Base-by-base conservation (phyloP, 2,888 invertebrate species). In the Maniola hyperantus region DNA sequence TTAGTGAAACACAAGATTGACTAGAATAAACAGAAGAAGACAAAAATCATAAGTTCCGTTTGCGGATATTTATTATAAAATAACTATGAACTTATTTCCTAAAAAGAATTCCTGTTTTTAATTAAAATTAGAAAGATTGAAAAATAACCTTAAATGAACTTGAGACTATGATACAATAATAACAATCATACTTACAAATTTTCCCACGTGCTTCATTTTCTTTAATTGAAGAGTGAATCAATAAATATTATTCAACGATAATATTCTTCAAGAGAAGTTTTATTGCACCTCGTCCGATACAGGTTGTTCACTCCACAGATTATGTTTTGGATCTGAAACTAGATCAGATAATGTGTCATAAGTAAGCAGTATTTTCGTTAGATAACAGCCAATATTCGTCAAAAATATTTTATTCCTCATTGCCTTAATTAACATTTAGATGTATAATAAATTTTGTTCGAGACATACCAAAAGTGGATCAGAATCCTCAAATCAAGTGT, bases 351-450 rank as follows among this genome's bases (percentile, higher is more conserved):
- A 82, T 77, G 73, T 83, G 78, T 79, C 81, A 83, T 81, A 82
- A 78, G 81, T 79, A 74, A 82, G 77, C 77, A 74, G 71, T 76
- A 76, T 78, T 79, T 79, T 79, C 72, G 72, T 78, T 74, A 73
- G 81, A 82, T 81, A 83, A 81, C 77, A 81, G 76, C 81, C 77
- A 79, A 83, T 80, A 83, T 79, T 80, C 76, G 77, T 84, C 82
- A 83, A 83, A 82, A 71, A 77, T 79, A 79, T 80, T 79, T 78
- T 76, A 83, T 83, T 84, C 82, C 83, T 82, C 81, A 84, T 83
- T 88, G 85, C 86, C 84, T 84, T 83, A 74, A 89, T 90, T 91
- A 85, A 83, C 88, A 89, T 91, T 89, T 89, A 87, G 79, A 87
- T 82, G 75, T 77, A 79, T 81, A 83, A 90, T 88, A 88, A 89